These are phyloP conservation scores for Cantharis flavilabris DNA, from an alignment of 2,888 invertebrate genomes.

Conservation along the genomic window DNA sequence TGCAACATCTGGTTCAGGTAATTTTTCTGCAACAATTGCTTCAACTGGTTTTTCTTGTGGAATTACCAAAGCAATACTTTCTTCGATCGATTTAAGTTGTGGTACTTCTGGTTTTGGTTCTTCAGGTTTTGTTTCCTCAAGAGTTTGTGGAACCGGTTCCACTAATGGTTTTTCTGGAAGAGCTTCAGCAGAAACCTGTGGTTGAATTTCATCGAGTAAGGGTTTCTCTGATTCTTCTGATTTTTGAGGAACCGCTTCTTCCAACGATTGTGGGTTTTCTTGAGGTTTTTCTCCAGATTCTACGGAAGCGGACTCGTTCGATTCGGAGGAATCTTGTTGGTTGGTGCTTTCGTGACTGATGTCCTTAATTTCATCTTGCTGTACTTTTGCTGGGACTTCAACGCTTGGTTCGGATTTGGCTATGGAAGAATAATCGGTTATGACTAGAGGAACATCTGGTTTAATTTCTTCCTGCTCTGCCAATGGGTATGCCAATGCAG, in stretches of 20 bases:
- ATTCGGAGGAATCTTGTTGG: slow-evolving; percentile 40
- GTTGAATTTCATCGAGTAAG: slow-evolving; percentile 1
- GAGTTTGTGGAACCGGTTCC: slow-evolving; percentile 41
- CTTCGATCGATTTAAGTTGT: slow-evolving; percentile 10
- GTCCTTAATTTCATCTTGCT: slow-evolving; percentile 27
- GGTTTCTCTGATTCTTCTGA: slow-evolving; percentile 23
- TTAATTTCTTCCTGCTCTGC: slow-evolving; percentile 56
- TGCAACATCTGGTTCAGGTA: slow-evolving; percentile 54
- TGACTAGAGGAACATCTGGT: slow-evolving; percentile 50
- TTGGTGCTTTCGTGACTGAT: slow-evolving; percentile 35
- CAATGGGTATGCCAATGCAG: slow-evolving; percentile 64
- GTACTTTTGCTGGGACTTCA: slow-evolving; percentile 2
- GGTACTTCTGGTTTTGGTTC: slow-evolving; percentile 34
- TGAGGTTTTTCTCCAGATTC: slow-evolving; percentile 46
- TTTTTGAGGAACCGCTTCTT: slow-evolving; percentile 36
- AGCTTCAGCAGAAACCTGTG: background rate
- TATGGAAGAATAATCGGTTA: slow-evolving; percentile 54
- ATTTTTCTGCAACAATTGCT: background rate
- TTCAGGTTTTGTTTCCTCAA: slow-evolving; percentile 29
- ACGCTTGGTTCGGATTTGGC: slow-evolving; percentile 45
- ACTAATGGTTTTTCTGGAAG: slow-evolving; percentile 16
- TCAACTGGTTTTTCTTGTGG: background rate
- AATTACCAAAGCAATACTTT: background rate
- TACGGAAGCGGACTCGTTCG: slow-evolving; percentile 42
- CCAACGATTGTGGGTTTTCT: slow-evolving; percentile 28